Conservation (phyloP, 1,140 invertebrate species). For the Proales similis region DNA sequence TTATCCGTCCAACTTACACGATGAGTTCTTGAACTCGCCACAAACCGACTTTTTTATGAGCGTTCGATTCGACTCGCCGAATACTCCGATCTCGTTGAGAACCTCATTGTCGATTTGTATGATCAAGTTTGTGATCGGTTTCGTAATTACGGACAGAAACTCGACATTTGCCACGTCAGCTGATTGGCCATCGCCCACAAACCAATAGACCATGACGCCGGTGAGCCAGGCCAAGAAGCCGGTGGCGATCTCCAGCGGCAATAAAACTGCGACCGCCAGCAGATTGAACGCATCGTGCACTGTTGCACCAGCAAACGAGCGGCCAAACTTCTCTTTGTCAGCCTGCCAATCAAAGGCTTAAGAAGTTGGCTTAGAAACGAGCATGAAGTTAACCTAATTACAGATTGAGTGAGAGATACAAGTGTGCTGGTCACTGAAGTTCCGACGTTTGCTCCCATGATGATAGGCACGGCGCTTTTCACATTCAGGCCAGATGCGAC, state of each 20-base stretch:
- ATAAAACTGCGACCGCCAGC: conserved; percentile 54
- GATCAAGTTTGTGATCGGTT: conserved; percentile 23
- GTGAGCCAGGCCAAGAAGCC: conserved; percentile 40
- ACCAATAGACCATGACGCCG: background rate
- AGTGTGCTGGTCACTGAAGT: conserved; percentile 61
- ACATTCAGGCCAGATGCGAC: conserved; percentile 57
- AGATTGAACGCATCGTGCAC: conserved; percentile 60
- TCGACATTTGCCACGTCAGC: conserved; percentile 41
- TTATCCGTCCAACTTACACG: no score
- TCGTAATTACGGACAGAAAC: conserved; percentile 54
- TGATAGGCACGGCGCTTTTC: conserved; percentile 56
- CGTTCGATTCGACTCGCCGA: background rate
- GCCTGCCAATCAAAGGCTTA: no score
- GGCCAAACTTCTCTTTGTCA: conserved; percentile 52
- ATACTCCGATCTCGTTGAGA: conserved; percentile 40
- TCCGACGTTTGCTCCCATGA: conserved; percentile 62
- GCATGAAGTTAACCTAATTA: no score
- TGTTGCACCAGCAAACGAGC: conserved; percentile 59
- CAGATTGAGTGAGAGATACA: conserved; percentile 51
- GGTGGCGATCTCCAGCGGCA: conserved; percentile 54
- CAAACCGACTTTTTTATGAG: no score
- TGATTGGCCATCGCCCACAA: background rate
- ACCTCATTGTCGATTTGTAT: conserved; percentile 54
- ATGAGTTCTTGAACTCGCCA: no score
- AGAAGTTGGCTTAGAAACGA: no score